These are phyloP conservation scores for Sesia bembeciformis DNA, from an alignment of 2,888 invertebrate species.

Conservation along the genomic window DNA sequence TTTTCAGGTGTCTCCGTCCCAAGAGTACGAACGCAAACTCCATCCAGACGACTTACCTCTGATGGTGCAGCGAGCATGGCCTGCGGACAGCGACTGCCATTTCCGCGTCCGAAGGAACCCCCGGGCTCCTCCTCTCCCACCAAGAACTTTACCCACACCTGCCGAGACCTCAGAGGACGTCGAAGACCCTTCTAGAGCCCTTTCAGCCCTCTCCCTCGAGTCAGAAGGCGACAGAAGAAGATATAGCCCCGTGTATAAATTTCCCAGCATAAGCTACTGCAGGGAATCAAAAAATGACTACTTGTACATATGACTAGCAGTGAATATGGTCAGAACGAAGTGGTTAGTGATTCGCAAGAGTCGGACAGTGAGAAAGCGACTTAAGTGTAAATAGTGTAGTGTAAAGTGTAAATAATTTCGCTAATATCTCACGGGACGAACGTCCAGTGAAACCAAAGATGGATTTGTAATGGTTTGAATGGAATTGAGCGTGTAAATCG, in stretches of 20 bases:
- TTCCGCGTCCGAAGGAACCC: conserved; percentile 89
- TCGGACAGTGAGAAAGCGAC: conserved; percentile 35
- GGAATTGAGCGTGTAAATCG: conserved; percentile 11
- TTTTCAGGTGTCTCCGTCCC: conserved; percentile 79
- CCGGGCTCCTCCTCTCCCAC: conserved; percentile 85
- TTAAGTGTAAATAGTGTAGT: conserved; percentile 43
- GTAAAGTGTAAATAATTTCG: conserved; percentile 47
- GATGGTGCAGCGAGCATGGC: conserved; percentile 85
- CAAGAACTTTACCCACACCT: conserved; percentile 61
- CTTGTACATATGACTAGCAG: conserved; percentile 60
- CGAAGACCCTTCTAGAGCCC: conserved; percentile 51
- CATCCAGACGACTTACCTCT: conserved; percentile 91
- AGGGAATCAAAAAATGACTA: conserved; percentile 64
- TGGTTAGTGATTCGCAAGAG: conserved; percentile 20
- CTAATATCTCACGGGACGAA: not conserved
- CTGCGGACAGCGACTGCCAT: conserved; percentile 81
- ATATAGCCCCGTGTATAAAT: conserved; percentile 67
- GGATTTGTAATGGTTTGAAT: conserved; percentile 27
- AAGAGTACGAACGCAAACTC: conserved; percentile 90
- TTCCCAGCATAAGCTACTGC: conserved; percentile 63
- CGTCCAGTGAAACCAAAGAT: conserved; percentile 8
- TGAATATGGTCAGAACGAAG: conserved; percentile 22
- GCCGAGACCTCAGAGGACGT: conserved; percentile 35
- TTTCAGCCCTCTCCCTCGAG: conserved; percentile 61
- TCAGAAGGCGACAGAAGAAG: conserved; percentile 50